Base-by-base conservation (phyloP, 2,888 invertebrate species). In the Liopterus haemorrhoidalis region DNA sequence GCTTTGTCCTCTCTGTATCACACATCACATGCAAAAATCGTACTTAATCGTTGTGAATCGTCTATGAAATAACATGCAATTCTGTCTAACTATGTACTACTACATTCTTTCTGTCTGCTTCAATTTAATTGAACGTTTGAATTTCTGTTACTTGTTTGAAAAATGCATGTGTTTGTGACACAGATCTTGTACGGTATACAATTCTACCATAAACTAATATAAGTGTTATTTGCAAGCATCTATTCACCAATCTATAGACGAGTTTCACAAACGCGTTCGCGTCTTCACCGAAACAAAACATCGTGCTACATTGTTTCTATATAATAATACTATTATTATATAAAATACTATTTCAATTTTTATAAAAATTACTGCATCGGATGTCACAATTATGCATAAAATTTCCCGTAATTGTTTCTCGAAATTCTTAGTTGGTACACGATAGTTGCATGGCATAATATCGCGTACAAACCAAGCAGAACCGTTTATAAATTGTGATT, bases 1-100 rank as follows among this genome's bases (percentile, higher is more conserved):
- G 55, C 57, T 57, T 51, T 60, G 57, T 54, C 57, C 58, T 57
- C 59, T 60, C 60, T 60, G 60, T 57, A 59, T 58, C 57, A 57
- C 56, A 56, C 55, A 54, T 50, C 49, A 51, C 49, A 46, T 49
- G 49, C 51, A 45, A 45, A 44, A 30, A 41, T 33, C 37, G 11
- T 20, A 9, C 22, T 12, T 22, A 14, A 15, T 33, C 16, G 19
- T 20, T 20, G 11, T n/a, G n/a, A 6, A 22, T n/a, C n/a, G n/a
- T n/a, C n/a, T n/a, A n/a, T n/a, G n/a, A n/a, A n/a, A n/a, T n/a
- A n/a, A n/a, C n/a, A n/a, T n/a, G n/a, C n/a, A n/a, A n/a, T n/a
- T n/a, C n/a, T n/a, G n/a, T n/a, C n/a, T n/a, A n/a, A 28, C 28
- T 25, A 12, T n/a, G 15, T 11, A 28, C 28, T 14, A 14, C 15